Conservation (phyloP, 2,113 vertebrate species). For the Ellobius talpinus region DNA sequence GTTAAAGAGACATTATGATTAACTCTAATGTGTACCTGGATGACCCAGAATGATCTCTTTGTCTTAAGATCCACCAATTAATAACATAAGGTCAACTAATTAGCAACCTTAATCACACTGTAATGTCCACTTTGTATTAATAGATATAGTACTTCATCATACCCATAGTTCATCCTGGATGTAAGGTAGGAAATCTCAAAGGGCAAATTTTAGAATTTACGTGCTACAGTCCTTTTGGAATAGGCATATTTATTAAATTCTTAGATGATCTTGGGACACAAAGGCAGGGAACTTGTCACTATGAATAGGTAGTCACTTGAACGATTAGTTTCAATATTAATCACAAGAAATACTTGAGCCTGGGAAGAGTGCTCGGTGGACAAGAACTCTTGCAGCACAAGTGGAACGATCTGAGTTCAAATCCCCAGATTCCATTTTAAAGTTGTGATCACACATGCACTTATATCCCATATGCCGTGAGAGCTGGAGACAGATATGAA, state of each 20-base stretch:
- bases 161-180: background rate
- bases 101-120: background rate
- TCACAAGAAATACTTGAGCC: background rate
- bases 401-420: background rate
- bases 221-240: background rate
- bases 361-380: background rate
- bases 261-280: background rate
- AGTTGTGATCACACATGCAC: background rate
- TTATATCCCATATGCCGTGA: background rate
- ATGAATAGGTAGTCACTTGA: background rate
- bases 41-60: background rate
- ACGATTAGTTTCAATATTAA: conserved; percentile 12
- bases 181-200: conserved; percentile 4
- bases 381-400: background rate
- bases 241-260: background rate
- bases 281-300: background rate
- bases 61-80: background rate
- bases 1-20: background rate
- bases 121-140: background rate
- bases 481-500: background rate
- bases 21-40: background rate
- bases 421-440: background rate
- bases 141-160: background rate
- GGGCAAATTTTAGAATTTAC: background rate
- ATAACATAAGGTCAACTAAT: background rate